Conservation (phyloP, 2,888 invertebrate genomes). For the Enoplolaimus lenunculus region DNA sequence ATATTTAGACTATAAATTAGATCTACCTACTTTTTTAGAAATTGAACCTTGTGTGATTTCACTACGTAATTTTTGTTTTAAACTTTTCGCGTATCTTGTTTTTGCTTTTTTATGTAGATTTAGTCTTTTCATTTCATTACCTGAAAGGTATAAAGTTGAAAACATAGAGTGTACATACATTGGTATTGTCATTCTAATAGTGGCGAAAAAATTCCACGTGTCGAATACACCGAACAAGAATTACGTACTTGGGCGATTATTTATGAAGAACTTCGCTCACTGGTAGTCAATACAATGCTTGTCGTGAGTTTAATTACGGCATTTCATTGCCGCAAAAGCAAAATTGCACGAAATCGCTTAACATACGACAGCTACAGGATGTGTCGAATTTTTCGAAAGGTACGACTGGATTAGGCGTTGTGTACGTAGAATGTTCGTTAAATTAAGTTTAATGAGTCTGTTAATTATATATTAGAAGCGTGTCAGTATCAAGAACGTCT, state of each 20-base stretch:
- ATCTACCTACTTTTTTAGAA: no score
- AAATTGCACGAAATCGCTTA: conserved; percentile 83
- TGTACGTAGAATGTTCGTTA: no score
- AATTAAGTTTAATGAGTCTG: no score
- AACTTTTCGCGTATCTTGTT: not conserved
- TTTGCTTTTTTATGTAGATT: not conserved
- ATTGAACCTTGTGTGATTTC: no score
- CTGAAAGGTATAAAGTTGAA: not conserved
- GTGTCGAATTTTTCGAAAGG: conserved; percentile 89
- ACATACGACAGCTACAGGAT: conserved; percentile 90
- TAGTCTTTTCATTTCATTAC: not conserved
- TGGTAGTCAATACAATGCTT: conserved; percentile 85
- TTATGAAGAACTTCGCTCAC: conserved; percentile 66
- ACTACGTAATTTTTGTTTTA: not conserved
- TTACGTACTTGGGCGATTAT: conserved; percentile 72
- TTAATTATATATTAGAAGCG: no score
- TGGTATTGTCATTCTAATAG: no score
- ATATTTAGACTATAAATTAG: no score
- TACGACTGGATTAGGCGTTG: conserved; percentile 46
- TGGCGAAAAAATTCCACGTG: conserved; percentile 74
- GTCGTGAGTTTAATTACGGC: conserved; percentile 88
- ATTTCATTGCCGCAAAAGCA: conserved; percentile 84
- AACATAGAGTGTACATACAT: no score
- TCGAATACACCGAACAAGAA: conserved; percentile 78
- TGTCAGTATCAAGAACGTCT: no score